Conservation (phyloP, 2,888 invertebrate species). For the Dusona sp. region DNA sequence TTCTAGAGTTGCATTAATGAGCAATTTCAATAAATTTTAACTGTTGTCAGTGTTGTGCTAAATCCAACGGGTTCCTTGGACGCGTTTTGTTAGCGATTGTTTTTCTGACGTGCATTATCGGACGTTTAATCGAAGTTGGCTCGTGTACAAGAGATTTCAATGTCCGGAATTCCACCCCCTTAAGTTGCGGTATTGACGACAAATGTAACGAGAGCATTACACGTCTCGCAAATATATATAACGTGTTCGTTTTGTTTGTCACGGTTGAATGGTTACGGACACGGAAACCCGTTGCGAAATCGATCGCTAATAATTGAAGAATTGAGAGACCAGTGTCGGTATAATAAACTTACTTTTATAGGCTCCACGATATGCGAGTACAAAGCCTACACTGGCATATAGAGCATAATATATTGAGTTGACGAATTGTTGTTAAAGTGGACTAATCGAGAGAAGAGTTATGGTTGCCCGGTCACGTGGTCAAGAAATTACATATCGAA, state of each 20-base stretch:
- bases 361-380: not conserved
- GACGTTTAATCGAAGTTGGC: conserved; percentile 52
- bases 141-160: conserved; percentile 62
- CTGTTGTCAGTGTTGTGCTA: conserved; percentile 21
- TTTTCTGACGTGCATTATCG: conserved; percentile 39
- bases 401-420: not conserved
- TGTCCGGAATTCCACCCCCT: conserved; percentile 44
- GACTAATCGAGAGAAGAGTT: not conserved
- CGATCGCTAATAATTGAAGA: conserved; percentile 49
- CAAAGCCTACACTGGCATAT: not conserved
- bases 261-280: conserved; percentile 55
- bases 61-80: conserved; percentile 50
- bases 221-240: conserved; percentile 21
- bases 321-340: conserved; percentile 42
- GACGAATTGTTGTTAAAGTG: not conserved
- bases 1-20: not conserved
- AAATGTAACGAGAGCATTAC: conserved; percentile 41
- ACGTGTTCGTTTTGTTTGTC: conserved; percentile 55
- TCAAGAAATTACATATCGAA: not conserved
- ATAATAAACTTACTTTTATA: conserved; percentile 10
- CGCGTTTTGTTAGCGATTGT: conserved; percentile 7
- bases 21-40: conserved; percentile 5
- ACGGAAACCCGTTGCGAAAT: conserved; percentile 59
- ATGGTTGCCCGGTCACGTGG: not conserved
- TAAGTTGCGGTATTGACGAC: not conserved